Base-by-base conservation (phyloP, 2,797 vertebrate genomes). In the Trachurus trachurus region DNA sequence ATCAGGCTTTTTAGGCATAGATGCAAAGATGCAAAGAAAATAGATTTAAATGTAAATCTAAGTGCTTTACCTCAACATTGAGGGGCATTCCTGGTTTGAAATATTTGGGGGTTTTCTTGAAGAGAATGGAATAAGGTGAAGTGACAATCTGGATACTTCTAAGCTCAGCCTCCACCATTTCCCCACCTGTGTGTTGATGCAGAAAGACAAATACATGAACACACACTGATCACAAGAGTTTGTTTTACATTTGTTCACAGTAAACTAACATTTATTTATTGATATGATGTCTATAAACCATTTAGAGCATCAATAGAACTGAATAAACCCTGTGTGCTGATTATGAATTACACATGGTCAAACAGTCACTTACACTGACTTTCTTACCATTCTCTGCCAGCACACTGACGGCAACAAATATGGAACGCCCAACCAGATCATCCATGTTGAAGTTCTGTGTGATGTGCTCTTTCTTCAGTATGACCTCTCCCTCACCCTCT, bases 371-470 rank as follows among this genome's bases (percentile, higher is more conserved):
- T 54, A 56, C 58, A 65, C 9, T 17, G 5, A 52, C 4, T 47
- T 44, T 71, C 26, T 90, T 87, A 97, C 96, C 96, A 29, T 90
- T 94, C 1, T 89, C 82, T 0, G 97, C 96, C 87, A 97, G 85
- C 62, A 97, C 96, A 0, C 94, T 96, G 83, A 93, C 96, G 0
- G 96, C 85, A 59, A 95, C 82, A 0, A 92, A 97, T 42, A 98
- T 83, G 0, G 89, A 89, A 1, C 15, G 56, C 50, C 94, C 95
- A 47, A 95, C 87, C 34, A 97, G 93, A 0, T 91, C 19, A 0
- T 17, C 0, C 0, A 86, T 74, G 0, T 93, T 0, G 5, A 93
- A 94, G 1, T 83, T 84, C 0, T 85, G 16, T 17, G 21, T 65
- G 67, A 97, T 92, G 5, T 81, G 64, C 0, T 74, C 9, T 59